Conservation (phyloP, 2,888 invertebrate genomes). For the Acanthoscelides obtectus region DNA sequence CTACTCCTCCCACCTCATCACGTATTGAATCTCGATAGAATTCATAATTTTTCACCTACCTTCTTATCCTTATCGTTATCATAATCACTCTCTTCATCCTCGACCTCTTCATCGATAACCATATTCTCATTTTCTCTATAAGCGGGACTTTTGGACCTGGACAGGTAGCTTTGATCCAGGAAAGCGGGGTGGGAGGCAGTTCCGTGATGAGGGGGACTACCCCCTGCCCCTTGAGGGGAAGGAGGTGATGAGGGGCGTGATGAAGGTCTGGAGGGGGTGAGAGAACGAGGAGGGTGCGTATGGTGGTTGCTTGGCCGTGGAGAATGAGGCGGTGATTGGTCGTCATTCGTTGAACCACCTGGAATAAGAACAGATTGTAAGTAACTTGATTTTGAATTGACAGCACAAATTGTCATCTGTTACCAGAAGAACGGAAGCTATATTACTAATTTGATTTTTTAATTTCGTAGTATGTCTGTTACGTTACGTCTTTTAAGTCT, state of each 20-base stretch:
- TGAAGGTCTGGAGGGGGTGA: conserved; percentile 39
- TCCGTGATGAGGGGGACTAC: conserved; percentile 38
- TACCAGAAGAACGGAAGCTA: too few species aligned
- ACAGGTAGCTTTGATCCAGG: conserved; percentile 45
- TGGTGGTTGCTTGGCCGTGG: conserved; percentile 40
- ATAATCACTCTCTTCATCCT: conserved; percentile 72
- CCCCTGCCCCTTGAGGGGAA: conserved; percentile 37
- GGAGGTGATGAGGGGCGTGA: conserved; percentile 52
- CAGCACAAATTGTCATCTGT: too few species aligned
- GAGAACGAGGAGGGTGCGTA: conserved; percentile 17
- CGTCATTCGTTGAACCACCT: conserved; percentile 68
- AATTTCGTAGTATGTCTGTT: too few species aligned
- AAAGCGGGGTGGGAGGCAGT: conserved; percentile 46
- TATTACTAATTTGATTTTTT: too few species aligned
- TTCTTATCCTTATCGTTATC: conserved; percentile 59
- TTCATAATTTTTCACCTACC: too few species aligned
- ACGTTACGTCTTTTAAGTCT: too few species aligned
- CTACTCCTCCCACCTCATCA: too few species aligned
- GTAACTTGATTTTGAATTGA: neutral
- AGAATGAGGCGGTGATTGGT: conserved; percentile 64
- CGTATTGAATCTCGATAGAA: too few species aligned
- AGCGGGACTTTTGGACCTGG: conserved; percentile 42
- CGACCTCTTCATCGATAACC: conserved; percentile 66
- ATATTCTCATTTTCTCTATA: conserved; percentile 53
- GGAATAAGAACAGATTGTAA: conserved; percentile 35